Evolutionary conservation across 1,140 invertebrate species (phyloP).

Genomic region (Lepidostoma basale): DNA sequence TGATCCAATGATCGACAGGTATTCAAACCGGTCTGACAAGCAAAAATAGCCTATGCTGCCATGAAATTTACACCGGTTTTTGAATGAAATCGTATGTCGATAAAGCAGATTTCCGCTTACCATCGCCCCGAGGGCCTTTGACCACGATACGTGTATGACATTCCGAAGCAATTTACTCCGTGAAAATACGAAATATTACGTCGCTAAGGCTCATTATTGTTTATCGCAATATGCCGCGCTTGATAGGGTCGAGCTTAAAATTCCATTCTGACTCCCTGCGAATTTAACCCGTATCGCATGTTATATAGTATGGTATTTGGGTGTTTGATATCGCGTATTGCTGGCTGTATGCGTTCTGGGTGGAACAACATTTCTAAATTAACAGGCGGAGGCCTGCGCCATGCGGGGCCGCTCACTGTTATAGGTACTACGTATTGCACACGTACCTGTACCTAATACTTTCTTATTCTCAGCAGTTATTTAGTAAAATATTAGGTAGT

Average conservation of each 20-base stretch:
- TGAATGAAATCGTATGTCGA: slow-evolving; percentile 27
- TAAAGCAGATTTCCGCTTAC: slow-evolving; percentile 43
- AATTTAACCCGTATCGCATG: slow-evolving; percentile 25
- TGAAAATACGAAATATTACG: too few species aligned
- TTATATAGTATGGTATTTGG: background rate
- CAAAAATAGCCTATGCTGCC: slow-evolving; percentile 19
- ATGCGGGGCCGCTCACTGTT: too few species aligned
- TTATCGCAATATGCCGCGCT: background rate
- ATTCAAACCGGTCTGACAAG: background rate
- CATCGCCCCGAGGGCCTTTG: slow-evolving; percentile 39
- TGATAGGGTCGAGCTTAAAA: slow-evolving; percentile 14
- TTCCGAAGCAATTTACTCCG: slow-evolving; percentile 2
- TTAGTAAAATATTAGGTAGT: too few species aligned
- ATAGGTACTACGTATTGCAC: too few species aligned
- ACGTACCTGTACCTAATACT: too few species aligned
- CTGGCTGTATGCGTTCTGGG: slow-evolving; percentile 25
- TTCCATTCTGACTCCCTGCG: slow-evolving; percentile 1
- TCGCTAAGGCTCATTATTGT: background rate
- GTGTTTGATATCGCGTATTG: background rate
- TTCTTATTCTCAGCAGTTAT: too few species aligned
- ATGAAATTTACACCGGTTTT: slow-evolving; percentile 8
- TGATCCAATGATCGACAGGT: background rate
- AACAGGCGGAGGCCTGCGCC: background rate
- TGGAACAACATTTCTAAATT: background rate
- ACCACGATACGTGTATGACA: slow-evolving; percentile 42